Percentiles rank a stretch among this genome's conserved stretches.
phyloP scores from a whole-genome alignment of 2,797 vertebrate species.

The Propithecus deckenii region DNA sequence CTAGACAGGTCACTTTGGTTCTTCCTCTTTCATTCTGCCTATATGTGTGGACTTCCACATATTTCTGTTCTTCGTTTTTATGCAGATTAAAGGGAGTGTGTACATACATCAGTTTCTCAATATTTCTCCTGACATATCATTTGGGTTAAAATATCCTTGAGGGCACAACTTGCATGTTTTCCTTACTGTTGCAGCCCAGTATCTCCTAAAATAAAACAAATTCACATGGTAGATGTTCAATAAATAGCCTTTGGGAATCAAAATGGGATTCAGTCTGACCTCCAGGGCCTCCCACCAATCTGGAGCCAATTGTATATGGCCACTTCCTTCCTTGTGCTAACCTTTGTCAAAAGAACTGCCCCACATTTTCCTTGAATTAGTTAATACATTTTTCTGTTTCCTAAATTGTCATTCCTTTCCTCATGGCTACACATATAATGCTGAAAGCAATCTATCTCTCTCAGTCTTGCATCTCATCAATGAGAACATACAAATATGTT shows the following conservation, averaged over 20 bases:
- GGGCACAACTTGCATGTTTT: neutral
- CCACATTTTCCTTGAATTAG: neutral
- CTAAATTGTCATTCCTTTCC: neutral
- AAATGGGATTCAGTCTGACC: neutral
- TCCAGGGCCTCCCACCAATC: neutral
- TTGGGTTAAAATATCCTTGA: neutral
- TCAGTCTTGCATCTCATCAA: neutral
- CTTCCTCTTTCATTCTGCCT: neutral
- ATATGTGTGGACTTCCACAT: neutral
- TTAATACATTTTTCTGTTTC: neutral
- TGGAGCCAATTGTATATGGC: neutral
- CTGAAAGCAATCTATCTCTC: neutral
- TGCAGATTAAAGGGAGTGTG: neutral
- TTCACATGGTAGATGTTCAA: neutral
- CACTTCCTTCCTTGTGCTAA: neutral
- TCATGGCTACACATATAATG: neutral
- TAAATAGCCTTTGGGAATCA: neutral
- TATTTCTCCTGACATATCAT: neutral
- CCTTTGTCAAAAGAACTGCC: neutral
- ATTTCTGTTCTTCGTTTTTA: neutral
- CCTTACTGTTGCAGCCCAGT: neutral
- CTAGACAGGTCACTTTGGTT: neutral
- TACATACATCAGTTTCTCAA: neutral
- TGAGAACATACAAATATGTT: neutral
- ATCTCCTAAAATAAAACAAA: constrained; percentile 14